Base-by-base conservation (phyloP, 1,140 invertebrate genomes). In the Lanistes nyassanus region DNA sequence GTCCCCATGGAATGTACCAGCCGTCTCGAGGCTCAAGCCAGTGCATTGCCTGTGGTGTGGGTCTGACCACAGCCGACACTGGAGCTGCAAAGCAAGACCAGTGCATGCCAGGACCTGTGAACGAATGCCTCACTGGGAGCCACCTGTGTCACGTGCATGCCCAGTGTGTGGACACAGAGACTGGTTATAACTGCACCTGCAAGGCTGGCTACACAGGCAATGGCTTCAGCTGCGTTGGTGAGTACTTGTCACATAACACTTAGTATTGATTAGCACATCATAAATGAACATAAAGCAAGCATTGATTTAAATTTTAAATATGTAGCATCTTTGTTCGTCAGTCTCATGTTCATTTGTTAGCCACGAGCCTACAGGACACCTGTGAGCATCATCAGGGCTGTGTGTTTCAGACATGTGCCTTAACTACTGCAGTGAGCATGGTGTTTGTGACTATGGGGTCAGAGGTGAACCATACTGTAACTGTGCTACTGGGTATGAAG, bases 171-270 rank as follows among this genome's bases (percentile, higher is more conserved):
- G 82, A 88, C 76, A 36, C 75, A 26, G 56, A 69, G 37, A 76
- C 81, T 34, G 81, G 78, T 36, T 88, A 82, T 66, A 81, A 73
- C 36, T 88, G 87, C 74, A 67, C 78, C 13, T 88, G 87, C 70
- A 83, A 83, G 51, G 58, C 66, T 37, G 88, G 87, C 19, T 89
- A 70, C 79, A 76, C 70, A 53, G 69, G 71, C 19, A 84, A 85
- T 26, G 66, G 74, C 29, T n/a, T 51, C 39, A 71, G 62, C 51
- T 80, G 76, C 65, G 70, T 67, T 31, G 74, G 76, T 78, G 26
- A 67, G 75, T 58, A 37, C 16, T 36, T 23, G 7, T 26, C n/a
- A 26, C 6, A 9, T 69, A 47, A 19, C n/a, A 26, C 13, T 51
- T 2, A 51, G 16, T n/a, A n/a, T 51, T 29, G 9, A 23, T 42